A percentile compares a stretch with the other conserved stretches of the same genome.
Conservation (phyloP, 1,140 invertebrate species). For the Drosophila teissieri region DNA sequence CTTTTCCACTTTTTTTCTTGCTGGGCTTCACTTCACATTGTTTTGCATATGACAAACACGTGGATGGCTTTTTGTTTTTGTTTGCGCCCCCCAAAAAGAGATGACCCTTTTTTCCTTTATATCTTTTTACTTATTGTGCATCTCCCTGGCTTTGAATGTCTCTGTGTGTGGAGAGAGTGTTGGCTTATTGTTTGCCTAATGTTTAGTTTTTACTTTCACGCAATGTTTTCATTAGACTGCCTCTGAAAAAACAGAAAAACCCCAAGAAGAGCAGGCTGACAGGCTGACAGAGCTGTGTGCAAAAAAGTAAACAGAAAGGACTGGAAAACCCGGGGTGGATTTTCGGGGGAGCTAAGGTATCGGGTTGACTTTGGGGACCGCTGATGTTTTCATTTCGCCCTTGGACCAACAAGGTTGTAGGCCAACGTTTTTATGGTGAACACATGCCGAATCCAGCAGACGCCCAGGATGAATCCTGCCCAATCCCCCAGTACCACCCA, state of each 20-base stretch:
- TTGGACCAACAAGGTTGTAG: slow-evolving; percentile 18
- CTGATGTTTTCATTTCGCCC: slow-evolving; percentile 72
- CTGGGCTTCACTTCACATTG: slow-evolving; percentile 9
- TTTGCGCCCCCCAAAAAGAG: slow-evolving; percentile 57
- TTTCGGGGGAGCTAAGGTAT: slow-evolving; percentile 10
- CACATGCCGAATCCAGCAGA: slow-evolving; percentile 35
- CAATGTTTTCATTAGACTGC: slow-evolving; percentile 80
- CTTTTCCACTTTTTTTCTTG: slow-evolving; percentile 7
- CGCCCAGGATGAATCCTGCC: slow-evolving; percentile 9
- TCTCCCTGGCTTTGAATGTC: slow-evolving; percentile 2
- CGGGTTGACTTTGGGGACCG: slow-evolving; percentile 66
- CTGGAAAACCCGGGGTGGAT: not conserved
- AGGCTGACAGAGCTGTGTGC: slow-evolving; percentile 7
- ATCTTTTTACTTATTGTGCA: slow-evolving; percentile 15
- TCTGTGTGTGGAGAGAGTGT: slow-evolving; percentile 35
- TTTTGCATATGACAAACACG: slow-evolving; percentile 54
- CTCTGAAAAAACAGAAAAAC: not conserved
- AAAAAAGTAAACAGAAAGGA: slow-evolving; percentile 39
- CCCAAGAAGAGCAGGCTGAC: not conserved
- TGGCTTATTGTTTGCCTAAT: slow-evolving; percentile 71
- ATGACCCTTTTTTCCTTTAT: slow-evolving; percentile 64
- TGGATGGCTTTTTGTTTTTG: slow-evolving; percentile 56
- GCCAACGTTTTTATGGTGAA: slow-evolving; percentile 35
- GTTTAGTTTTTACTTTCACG: slow-evolving; percentile 82
- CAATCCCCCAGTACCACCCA: not conserved